Evolutionary conservation across 2,888 invertebrate genomes (phyloP).

Genomic region (Cyclophora punctaria): DNA sequence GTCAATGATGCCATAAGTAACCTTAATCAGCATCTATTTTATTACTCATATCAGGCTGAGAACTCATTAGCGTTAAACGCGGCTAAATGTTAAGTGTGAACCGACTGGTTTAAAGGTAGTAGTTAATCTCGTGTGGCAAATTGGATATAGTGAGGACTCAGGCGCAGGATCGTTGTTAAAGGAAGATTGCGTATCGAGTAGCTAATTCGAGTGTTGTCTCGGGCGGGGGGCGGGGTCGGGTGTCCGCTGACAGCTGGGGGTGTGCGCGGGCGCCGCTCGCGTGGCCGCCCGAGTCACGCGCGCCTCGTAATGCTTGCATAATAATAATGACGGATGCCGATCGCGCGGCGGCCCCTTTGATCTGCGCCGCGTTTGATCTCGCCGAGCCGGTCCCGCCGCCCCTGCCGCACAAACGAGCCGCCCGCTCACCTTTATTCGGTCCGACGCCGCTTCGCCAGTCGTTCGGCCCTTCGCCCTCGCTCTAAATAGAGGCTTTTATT

Average conservation of each 20-base stretch:
- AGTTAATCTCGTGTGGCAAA: constrained; percentile 18
- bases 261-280: constrained; percentile 65
- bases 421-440: constrained; percentile 70
- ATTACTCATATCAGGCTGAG: constrained; percentile 12
- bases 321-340: constrained; percentile 76
- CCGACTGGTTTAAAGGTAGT: constrained; percentile 10
- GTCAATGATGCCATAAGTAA: too few relatives aligned
- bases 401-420: constrained; percentile 71
- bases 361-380: constrained; percentile 71
- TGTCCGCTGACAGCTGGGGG: constrained; percentile 6
- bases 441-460: constrained; percentile 62
- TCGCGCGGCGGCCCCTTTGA: constrained; percentile 74
- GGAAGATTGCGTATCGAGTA: constrained; percentile 32
- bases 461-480: constrained; percentile 69
- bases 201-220: constrained; percentile 32
- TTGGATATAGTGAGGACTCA: constrained; percentile 28
- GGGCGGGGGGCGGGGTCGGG: constrained; percentile 31
- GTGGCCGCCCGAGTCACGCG: constrained; percentile 74
- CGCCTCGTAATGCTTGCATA: constrained; percentile 75
- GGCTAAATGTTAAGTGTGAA: constrained; percentile 32
- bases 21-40: neutral
- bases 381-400: constrained; percentile 68
- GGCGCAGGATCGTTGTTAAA: constrained; percentile 32
- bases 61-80: constrained; percentile 20
- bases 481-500: constrained; percentile 71